These are phyloP conservation scores for Penaeus monodon DNA, from an alignment of 2,888 invertebrate species.

Conservation along the genomic window DNA sequence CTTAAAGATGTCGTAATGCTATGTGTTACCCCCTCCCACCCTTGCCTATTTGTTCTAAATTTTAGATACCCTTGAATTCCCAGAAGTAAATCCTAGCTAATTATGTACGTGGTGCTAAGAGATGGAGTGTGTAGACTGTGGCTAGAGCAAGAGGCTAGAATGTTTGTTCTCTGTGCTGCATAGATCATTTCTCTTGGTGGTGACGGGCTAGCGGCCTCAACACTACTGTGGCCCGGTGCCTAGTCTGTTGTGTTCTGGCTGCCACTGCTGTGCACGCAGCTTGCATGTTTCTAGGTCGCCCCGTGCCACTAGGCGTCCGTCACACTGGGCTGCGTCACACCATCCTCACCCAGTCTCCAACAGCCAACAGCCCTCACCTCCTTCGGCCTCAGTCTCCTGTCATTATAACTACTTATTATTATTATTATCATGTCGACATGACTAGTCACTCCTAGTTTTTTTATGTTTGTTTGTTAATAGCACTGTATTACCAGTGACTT, in stretches of 20 bases:
- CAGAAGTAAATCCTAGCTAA: slow-evolving; percentile 48
- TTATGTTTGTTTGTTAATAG: slow-evolving; percentile 55
- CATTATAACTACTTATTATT: slow-evolving; percentile 49
- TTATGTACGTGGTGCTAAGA: slow-evolving; percentile 55
- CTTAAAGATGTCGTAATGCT: slow-evolving; percentile 62
- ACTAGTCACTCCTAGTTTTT: slow-evolving; percentile 57
- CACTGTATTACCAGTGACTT: slow-evolving; percentile 60
- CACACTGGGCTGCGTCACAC: slow-evolving; percentile 61
- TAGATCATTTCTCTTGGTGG: slow-evolving; percentile 48
- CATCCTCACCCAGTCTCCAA: slow-evolving; percentile 60
- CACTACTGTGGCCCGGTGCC: slow-evolving; percentile 61
- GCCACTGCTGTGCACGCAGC: slow-evolving; percentile 64
- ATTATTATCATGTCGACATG: slow-evolving; percentile 59
- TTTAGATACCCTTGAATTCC: slow-evolving; percentile 29
- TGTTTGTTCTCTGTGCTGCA: slow-evolving; percentile 61
- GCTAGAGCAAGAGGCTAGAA: slow-evolving; percentile 64
- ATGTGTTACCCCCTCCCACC: slow-evolving; percentile 46
- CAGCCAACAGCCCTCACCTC: slow-evolving; percentile 59
- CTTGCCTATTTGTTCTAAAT: slow-evolving; percentile 41
- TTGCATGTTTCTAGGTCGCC: slow-evolving; percentile 59
- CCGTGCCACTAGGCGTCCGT: slow-evolving; percentile 48
- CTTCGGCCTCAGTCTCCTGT: slow-evolving; percentile 58
- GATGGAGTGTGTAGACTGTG: slow-evolving; percentile 64
- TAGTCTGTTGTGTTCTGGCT: slow-evolving; percentile 60
- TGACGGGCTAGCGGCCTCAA: slow-evolving; percentile 58